Evolutionary conservation across 1,140 invertebrate species (phyloP).

Genomic region (Mya arenaria): DNA sequence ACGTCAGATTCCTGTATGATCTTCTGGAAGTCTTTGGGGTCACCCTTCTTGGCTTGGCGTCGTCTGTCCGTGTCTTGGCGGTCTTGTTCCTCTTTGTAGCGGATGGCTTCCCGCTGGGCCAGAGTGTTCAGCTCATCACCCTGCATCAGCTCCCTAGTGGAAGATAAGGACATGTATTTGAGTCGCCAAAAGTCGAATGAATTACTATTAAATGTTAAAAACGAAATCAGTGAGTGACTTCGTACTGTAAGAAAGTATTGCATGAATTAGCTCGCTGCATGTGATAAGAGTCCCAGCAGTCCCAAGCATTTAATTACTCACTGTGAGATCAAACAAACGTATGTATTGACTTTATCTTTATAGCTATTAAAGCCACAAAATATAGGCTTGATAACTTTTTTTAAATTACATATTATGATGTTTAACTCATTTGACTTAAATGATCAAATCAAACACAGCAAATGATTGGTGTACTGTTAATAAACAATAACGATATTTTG

Average conservation of each 20-base stretch:
- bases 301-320: too few species aligned
- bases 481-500: too few species aligned
- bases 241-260: not conserved
- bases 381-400: too few species aligned
- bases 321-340: too few species aligned
- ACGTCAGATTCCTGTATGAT: slow-evolving; percentile 23
- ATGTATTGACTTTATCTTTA: too few species aligned
- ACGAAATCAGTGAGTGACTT: not conserved
- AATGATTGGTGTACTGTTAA: too few species aligned
- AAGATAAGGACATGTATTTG: not conserved
- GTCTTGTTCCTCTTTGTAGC: slow-evolving; percentile 40
- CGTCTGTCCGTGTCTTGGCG: slow-evolving; percentile 17
- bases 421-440: too few species aligned
- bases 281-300: too few species aligned
- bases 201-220: not conserved
- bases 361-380: too few species aligned
- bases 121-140: slow-evolving; percentile 36
- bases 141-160: slow-evolving; percentile 40
- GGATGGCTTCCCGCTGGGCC: slow-evolving; percentile 28
- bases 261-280: too few species aligned
- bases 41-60: slow-evolving; percentile 11
- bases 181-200: not conserved
- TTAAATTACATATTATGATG: too few species aligned
- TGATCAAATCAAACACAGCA: too few species aligned
- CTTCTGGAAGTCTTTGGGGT: slow-evolving; percentile 51